Percentiles rank a stretch among this genome's conserved stretches.
Conservation (phyloP, 2,797 vertebrate species). For the Strix occidentalis region DNA sequence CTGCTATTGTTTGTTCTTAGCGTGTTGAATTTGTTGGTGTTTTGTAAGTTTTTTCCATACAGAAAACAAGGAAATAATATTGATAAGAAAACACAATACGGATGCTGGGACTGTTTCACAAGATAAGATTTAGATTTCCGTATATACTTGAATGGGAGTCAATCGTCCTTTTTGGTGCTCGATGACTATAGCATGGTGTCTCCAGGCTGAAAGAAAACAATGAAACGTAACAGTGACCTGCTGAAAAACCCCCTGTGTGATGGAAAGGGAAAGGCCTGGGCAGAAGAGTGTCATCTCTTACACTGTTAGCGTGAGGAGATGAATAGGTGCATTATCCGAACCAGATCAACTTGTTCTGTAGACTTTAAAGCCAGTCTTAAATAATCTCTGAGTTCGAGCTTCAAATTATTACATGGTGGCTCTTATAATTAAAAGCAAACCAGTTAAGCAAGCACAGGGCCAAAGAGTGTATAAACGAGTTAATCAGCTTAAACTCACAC, state of each 20-base stretch:
- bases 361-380: neutral
- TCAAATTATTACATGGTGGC: neutral
- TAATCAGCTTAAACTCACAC: neutral
- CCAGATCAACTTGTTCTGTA: neutral
- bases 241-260: neutral
- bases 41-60: neutral
- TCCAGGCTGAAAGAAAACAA: constrained; percentile 4
- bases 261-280: constrained; percentile 25
- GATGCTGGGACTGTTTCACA: constrained; percentile 74
- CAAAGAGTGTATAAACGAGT: neutral
- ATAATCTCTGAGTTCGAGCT: neutral
- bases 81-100: constrained; percentile 78
- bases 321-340: neutral
- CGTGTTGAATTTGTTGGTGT: constrained; percentile 46
- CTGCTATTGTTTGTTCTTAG: constrained; percentile 45
- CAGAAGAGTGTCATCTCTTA: neutral
- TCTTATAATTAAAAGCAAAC: constrained; percentile 16
- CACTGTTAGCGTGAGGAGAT: neutral
- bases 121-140: constrained; percentile 78
- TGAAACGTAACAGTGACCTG: neutral
- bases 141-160: constrained; percentile 66
- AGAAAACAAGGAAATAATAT: constrained; percentile 81
- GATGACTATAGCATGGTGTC: neutral
- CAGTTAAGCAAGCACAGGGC: neutral
- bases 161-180: constrained; percentile 21